Evolutionary conservation across 2,113 vertebrate species (phyloP), one percentile per base, ranked within the genome.

Genomic region (Carassius auratus): DNA sequence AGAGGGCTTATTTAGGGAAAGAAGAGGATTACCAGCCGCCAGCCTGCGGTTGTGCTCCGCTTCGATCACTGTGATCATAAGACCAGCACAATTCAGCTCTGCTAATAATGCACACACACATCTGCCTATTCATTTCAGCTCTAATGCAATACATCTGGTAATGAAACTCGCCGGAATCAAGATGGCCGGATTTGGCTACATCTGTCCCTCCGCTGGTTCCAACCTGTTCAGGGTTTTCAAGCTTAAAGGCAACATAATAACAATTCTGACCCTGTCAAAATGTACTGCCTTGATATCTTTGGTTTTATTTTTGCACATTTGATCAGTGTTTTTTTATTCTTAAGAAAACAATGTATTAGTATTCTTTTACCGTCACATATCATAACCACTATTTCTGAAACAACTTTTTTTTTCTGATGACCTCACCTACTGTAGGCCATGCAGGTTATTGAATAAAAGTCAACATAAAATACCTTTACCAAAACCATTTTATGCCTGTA

Each of bases 141-240:
- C 90, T 94, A 94, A 95, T 94, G 91, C 94, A 91, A 93, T 94
- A 94, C 94, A 95, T 94, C 94, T 95, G 95, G 90, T 94, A 89
- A 91, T 93, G 89, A 92, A 89, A 77, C 92, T 93, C 93, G 89
- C 45, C 87, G 90, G 89, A 94, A 94, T 94, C 92, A 94, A 92
- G 92, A 91, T 75, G 89, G 91, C 90, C 90, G 88, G 90, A 86
- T 84, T 82, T 89, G 91, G 85, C 86, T 88, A 86, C 93, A 95
- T 93, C 93, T 95, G 95, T 90, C 88, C 75, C 74, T 82, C 82
- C 50, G 23, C 42, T 57, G 74, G 55, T 30, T 82, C 19, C 30
- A 85, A 83, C 73, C 83, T 89, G 88, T 42, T 82, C 8, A 17
- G 21, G 30, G 26, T 55, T 17, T 82, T 71, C 61, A 30, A 42